phyloP scores from a whole-genome alignment of 92 coral and sea anemone genomes.

The Epizoanthus scotinus region DNA sequence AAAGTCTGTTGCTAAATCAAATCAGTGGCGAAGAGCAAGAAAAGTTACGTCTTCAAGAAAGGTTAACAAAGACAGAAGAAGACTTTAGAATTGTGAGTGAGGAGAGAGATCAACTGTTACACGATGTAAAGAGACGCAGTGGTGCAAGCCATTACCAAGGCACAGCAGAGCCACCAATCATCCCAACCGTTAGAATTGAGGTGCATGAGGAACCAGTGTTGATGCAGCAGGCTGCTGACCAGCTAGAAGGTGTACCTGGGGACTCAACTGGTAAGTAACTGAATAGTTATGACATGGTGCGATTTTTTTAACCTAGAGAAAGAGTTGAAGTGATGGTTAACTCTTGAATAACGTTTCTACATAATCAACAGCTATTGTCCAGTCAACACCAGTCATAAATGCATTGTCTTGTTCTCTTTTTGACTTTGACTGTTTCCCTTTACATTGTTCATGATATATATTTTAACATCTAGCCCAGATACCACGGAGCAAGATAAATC shows the following conservation, averaged over 20 bases:
- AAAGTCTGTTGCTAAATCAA: slow-evolving; percentile 65
- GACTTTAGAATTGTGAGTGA: slow-evolving; percentile 60
- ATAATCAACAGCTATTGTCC: neutral
- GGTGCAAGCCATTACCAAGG: slow-evolving; percentile 45
- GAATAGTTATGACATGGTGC: too few relatives aligned
- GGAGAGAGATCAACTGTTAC: slow-evolving; percentile 74
- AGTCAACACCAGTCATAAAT: too few relatives aligned
- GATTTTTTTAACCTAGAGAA: too few relatives aligned
- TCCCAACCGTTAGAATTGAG: slow-evolving; percentile 59
- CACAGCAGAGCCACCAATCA: slow-evolving; percentile 57
- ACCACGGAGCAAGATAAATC: too few relatives aligned
- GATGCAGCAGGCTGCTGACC: slow-evolving; percentile 58
- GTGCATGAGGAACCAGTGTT: slow-evolving; percentile 78
- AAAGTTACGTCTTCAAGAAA: slow-evolving; percentile 60
- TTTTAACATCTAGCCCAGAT: too few relatives aligned
- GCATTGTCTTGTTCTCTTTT: too few relatives aligned
- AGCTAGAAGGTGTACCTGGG: slow-evolving; percentile 73
- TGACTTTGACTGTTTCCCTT: too few relatives aligned
- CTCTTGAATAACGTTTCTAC: neutral
- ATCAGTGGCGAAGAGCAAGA: slow-evolving; percentile 76
- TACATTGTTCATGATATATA: too few relatives aligned
- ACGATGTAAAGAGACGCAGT: slow-evolving; percentile 64
- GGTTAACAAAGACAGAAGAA: slow-evolving; percentile 49
- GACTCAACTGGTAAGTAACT: slow-evolving; percentile 33
- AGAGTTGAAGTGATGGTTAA: neutral